Conservation (phyloP, 2,888 invertebrate species). For the Thymelicus acteon region DNA sequence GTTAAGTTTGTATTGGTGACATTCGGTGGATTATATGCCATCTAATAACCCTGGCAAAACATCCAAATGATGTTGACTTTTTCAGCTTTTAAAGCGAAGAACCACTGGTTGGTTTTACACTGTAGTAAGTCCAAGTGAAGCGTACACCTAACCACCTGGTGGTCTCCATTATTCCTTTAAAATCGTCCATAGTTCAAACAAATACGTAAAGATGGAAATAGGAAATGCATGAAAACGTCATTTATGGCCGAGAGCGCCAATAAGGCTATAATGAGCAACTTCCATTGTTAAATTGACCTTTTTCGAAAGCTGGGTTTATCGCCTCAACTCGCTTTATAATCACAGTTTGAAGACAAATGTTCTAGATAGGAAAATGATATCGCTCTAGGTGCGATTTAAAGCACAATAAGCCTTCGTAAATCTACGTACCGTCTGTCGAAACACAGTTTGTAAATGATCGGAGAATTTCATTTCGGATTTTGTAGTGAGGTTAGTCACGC, state of each 20-base stretch:
- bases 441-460: slow-evolving; percentile 27
- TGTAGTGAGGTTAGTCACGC: not conserved
- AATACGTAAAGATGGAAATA: slow-evolving; percentile 28
- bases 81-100: no score
- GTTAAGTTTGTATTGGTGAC: no score
- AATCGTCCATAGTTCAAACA: slow-evolving; percentile 7
- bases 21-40: no score
- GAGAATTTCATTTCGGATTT: slow-evolving; percentile 26
- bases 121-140: no score
- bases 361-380: slow-evolving; percentile 66
- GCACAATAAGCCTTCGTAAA: slow-evolving; percentile 58
- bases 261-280: slow-evolving; percentile 36
- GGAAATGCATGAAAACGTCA: slow-evolving; percentile 38
- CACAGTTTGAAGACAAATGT: slow-evolving; percentile 66
- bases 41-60: no score
- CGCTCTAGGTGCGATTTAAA: slow-evolving; percentile 61
- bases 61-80: no score
- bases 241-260: slow-evolving; percentile 31
- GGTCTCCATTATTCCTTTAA: slow-evolving; percentile 6
- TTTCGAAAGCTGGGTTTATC: slow-evolving; percentile 37
- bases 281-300: slow-evolving; percentile 41
- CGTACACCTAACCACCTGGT: not conserved
- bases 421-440: slow-evolving; percentile 47
- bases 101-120: no score
- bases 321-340: slow-evolving; percentile 51